Evolutionary conservation across 1,140 invertebrate genomes (phyloP).

Genomic region (Brachionus sp.): DNA sequence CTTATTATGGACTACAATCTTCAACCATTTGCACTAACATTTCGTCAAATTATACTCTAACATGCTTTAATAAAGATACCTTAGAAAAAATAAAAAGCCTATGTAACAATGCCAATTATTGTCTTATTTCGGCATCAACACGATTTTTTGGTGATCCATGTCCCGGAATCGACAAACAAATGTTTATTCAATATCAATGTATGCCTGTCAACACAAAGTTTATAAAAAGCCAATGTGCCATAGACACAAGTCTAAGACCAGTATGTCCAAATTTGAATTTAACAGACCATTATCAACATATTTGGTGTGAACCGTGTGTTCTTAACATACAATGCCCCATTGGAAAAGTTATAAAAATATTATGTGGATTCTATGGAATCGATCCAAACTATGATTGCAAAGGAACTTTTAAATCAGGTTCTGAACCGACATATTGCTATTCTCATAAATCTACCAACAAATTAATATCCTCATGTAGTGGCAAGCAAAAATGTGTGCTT

Average conservation of each 20-base stretch:
- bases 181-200: constrained; percentile 32
- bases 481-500: neutral
- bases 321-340: neutral
- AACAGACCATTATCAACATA: neutral
- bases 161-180: constrained; percentile 1
- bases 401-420: constrained; percentile 1
- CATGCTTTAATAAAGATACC: neutral
- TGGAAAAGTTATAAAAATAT: neutral
- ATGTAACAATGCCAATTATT: neutral
- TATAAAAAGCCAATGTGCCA: neutral
- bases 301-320: constrained; percentile 18
- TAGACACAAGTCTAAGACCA: neutral
- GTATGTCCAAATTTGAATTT: neutral
- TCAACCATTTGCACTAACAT: neutral
- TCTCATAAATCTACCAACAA: neutral
- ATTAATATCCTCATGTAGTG: neutral
- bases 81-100: neutral
- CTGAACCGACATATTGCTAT: constrained; percentile 36
- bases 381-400: constrained; percentile 13
- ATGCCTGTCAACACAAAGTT: neutral
- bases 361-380: constrained; percentile 34
- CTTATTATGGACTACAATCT: constrained; percentile 23
- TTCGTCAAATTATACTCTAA: neutral
- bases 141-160: constrained; percentile 23
- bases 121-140: neutral